Conservation (phyloP, 1,140 invertebrate genomes). For the Drosophila suzukii region DNA sequence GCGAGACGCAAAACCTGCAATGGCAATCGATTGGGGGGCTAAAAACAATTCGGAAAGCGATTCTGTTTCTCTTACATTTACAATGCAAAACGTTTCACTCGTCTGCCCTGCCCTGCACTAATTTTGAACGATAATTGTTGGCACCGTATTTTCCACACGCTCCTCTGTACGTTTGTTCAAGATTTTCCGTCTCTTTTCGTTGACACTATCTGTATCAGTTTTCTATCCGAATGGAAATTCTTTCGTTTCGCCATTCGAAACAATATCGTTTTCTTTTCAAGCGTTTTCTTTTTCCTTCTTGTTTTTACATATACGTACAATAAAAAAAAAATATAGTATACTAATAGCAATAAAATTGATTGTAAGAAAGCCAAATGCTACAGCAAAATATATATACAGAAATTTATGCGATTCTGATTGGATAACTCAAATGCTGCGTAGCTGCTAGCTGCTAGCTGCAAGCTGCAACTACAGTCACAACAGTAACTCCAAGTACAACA, state of each 20-base stretch:
- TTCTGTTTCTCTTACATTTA: constrained; percentile 13
- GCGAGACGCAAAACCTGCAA: constrained; percentile 31
- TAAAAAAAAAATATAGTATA: constrained; percentile 21
- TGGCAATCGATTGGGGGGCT: constrained; percentile 31
- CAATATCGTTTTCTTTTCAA: constrained; percentile 33
- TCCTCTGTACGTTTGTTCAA: constrained; percentile 39
- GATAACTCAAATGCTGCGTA: constrained; percentile 64
- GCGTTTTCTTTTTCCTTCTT: constrained; percentile 15
- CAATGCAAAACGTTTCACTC: constrained; percentile 40
- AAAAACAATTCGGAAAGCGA: constrained; percentile 2
- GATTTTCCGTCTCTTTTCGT: constrained; percentile 39
- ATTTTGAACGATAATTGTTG: constrained; percentile 45
- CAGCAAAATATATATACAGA: constrained; percentile 42
- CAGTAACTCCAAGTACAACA: constrained; percentile 29
- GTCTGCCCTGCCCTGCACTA: constrained; percentile 19
- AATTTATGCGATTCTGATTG: constrained; percentile 63
- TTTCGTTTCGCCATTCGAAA: constrained; percentile 4
- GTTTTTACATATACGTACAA: constrained; percentile 11
- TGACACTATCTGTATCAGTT: constrained; percentile 38
- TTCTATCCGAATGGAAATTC: constrained; percentile 13
- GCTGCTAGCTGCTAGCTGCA: constrained; percentile 25
- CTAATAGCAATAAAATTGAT: constrained; percentile 40
- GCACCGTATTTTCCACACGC: constrained; percentile 13
- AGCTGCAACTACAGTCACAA: constrained; percentile 45
- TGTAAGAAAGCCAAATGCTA: constrained; percentile 45